Conservation (phyloP, 2,888 invertebrate species). For the Chrysolina americana region DNA sequence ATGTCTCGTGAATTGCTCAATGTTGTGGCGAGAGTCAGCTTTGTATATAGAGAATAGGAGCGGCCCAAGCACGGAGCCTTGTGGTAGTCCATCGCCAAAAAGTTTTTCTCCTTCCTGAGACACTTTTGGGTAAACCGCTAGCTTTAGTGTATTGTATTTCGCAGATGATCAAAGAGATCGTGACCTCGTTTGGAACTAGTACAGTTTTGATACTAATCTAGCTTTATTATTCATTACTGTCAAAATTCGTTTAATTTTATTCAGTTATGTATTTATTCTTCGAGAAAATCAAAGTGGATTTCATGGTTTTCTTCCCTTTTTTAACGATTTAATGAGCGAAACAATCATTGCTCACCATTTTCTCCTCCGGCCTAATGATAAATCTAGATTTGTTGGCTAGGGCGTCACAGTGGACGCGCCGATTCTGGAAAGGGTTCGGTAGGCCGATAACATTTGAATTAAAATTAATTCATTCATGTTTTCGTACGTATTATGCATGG, state of each 20-base stretch:
- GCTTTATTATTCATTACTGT: neutral
- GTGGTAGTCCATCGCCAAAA: too few species aligned
- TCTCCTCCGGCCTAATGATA: neutral
- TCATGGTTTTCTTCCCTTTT: conserved; percentile 8
- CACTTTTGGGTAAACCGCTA: too few species aligned
- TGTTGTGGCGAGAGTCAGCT: too few species aligned
- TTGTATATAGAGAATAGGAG: too few species aligned
- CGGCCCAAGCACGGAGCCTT: too few species aligned
- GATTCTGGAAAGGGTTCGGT: conserved; percentile 16
- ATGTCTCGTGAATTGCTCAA: too few species aligned
- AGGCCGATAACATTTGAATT: conserved; percentile 13
- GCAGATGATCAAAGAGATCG: too few species aligned
- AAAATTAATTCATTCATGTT: conserved; percentile 24
- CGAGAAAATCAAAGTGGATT: neutral
- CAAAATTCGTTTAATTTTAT: neutral
- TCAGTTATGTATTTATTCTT: neutral
- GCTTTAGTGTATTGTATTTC: too few species aligned
- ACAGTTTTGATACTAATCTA: too few species aligned
- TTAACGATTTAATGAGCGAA: conserved; percentile 6
- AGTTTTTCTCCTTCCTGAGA: too few species aligned
- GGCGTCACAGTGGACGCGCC: conserved; percentile 2
- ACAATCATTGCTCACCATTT: neutral
- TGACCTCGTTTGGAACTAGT: too few species aligned
- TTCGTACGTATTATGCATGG: conserved; percentile 12
- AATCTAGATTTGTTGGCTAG: neutral